These are phyloP conservation scores for Amphibalanus amphitrite DNA, from an alignment of 1,140 invertebrate genomes.

Conservation along the genomic window DNA sequence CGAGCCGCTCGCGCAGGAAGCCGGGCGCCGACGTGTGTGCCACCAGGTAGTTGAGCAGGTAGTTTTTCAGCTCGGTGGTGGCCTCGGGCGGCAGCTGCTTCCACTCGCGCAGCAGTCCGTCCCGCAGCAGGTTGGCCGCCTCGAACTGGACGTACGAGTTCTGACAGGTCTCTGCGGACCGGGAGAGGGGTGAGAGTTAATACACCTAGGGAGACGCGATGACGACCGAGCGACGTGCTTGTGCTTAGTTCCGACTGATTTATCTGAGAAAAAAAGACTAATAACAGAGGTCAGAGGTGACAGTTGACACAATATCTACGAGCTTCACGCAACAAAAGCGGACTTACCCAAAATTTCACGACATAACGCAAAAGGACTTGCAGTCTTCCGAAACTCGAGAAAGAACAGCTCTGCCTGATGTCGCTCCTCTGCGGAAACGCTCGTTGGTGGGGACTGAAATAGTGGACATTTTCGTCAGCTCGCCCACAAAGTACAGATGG, in stretches of 20 bases:
- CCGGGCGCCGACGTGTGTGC: conserved; percentile 39
- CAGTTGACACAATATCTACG: neutral
- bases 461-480: conserved; percentile 13
- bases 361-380: conserved; percentile 62
- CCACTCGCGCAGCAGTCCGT: conserved; percentile 69
- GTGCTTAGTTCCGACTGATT: neutral
- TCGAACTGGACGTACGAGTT: conserved; percentile 75
- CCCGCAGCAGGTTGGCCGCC: conserved; percentile 62
- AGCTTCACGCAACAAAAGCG: conserved; percentile 6
- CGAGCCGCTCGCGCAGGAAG: conserved; percentile 45
- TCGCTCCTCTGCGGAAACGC: conserved; percentile 55
- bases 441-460: conserved; percentile 58
- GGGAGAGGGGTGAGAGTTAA: neutral
- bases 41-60: conserved; percentile 58
- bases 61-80: conserved; percentile 51
- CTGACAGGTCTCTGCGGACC: conserved; percentile 43
- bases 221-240: neutral
- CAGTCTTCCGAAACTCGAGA: conserved; percentile 58
- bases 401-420: conserved; percentile 60
- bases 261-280: conserved; percentile 13
- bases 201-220: neutral
- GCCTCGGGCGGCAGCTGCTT: conserved; percentile 41
- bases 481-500: too few relatives aligned
- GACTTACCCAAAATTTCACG: conserved; percentile 48
- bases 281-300: neutral